Percentiles rank a stretch among this genome's conserved stretches.
Evolutionary conservation across 2,888 invertebrate species (phyloP).

Genomic region (Laspeyria flexula): DNA sequence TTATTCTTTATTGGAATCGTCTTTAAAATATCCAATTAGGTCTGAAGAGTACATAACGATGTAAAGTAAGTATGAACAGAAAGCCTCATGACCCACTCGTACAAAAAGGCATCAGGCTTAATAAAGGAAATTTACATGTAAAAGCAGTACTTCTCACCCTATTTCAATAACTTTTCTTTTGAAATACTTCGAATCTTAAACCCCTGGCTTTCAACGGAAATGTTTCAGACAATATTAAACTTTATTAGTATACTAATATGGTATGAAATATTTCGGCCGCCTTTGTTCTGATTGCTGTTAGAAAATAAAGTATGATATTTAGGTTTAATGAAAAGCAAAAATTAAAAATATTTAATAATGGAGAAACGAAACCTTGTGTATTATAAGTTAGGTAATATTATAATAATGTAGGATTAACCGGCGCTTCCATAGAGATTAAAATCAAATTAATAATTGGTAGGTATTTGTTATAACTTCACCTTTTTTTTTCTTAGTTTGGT

Average conservation of each 20-base stretch:
- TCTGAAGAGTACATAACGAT: not conserved
- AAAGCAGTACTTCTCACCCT: conserved; percentile 10
- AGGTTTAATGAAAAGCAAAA: too few species aligned
- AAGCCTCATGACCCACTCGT: not conserved
- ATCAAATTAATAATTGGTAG: too few species aligned
- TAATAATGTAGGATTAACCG: too few species aligned
- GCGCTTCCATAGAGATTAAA: too few species aligned
- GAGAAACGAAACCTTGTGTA: too few species aligned
- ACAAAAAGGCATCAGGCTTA: conserved; percentile 1
- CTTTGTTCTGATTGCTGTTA: not conserved
- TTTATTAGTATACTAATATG: not conserved
- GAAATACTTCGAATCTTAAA: not conserved
- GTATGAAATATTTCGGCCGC: not conserved
- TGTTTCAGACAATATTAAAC: not conserved
- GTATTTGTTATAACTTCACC: too few species aligned
- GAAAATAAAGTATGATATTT: too few species aligned
- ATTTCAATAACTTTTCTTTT: conserved; percentile 21
- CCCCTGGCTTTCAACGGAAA: not conserved
- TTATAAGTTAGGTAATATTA: too few species aligned
- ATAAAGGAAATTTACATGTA: conserved; percentile 17
- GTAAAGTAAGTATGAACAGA: not conserved
- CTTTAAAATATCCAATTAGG: too few species aligned
- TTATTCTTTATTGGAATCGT: too few species aligned
- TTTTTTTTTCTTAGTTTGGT: too few species aligned
- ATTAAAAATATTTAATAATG: too few species aligned